These are phyloP conservation scores for Sinopyrophorus schimmeli DNA, from an alignment of 2,888 invertebrate species.

Conservation along the genomic window DNA sequence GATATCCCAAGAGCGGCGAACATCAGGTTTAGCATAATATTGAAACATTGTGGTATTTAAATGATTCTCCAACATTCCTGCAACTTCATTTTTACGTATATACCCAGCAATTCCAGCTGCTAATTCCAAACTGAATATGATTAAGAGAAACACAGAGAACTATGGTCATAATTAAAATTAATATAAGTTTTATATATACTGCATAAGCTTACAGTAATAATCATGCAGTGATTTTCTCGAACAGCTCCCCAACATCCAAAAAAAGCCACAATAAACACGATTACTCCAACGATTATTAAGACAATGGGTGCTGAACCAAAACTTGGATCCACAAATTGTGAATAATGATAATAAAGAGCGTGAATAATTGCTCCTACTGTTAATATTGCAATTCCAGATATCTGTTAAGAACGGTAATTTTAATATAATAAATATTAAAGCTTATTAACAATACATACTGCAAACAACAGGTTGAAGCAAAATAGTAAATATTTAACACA, in stretches of 20 bases:
- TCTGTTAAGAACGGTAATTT: too few relatives aligned
- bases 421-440: too few relatives aligned
- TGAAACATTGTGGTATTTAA: conserved; percentile 73
- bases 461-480: conserved; percentile 84
- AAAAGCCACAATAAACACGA: conserved; percentile 91
- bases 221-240: conserved; percentile 95
- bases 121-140: conserved; percentile 82
- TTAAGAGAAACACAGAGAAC: conserved; percentile 76
- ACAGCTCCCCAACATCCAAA: conserved; percentile 98
- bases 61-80: conserved; percentile 66
- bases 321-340: conserved; percentile 79
- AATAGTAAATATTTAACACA: conserved; percentile 89
- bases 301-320: conserved; percentile 85
- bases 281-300: conserved; percentile 82
- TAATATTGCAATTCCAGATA: conserved; percentile 85
- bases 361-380: conserved; percentile 79
- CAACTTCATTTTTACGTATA: conserved; percentile 72
- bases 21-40: conserved; percentile 66
- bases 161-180: conserved; percentile 44
- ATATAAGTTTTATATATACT: too few relatives aligned
- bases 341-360: conserved; percentile 74
- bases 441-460: conserved; percentile 82
- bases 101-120: conserved; percentile 84
- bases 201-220: conserved; percentile 83
- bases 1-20: conserved; percentile 78